Evolutionary conservation across 2,113 vertebrate genomes (phyloP), one percentile per base, ranked within the genome.

Genomic region (Oreochromis aureus): DNA sequence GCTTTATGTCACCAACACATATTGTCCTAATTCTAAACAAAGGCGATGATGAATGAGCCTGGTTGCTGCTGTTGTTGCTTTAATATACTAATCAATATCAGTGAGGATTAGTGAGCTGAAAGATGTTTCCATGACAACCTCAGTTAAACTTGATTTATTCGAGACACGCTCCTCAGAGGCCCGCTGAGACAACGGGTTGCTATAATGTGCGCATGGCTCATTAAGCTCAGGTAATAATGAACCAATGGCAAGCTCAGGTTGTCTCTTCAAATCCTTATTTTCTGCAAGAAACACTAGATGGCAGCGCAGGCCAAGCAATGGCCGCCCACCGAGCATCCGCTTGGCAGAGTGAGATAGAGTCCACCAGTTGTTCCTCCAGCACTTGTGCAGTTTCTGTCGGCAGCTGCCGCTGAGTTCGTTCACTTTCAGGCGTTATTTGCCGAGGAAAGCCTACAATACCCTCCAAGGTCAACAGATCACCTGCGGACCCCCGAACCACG

Each of bases 91-190:
- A 54, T 12, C 34, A 41, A 22, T 10, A 83, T 41, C 39, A 51
- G 32, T 79, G 6, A 82, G 61, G n/a, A 34, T 19, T 22, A 39
- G 18, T 7, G 41, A 46, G 22, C 44, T 84, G n/a, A 71, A 73
- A 83, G 58, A 76, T 19, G 34, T 90, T 63, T 76, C 85, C 78
- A 86, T 78, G 80, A 61, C 13, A 84, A 87, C 81, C 44, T 53
- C 18, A 84, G 27, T 89, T 85, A 92, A 89, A 86, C 71, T 59
- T 84, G 73, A 87, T 88, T 63, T 83, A 88, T 87, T 88, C 63
- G 32, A 41, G 73, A 41, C 84, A 80, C 51, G 73, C 66, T 81
- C 51, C 41, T 58, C n/a, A 55, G 34, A 88, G 16, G 48, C 53
- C 73, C 15, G 18, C 41, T 5, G 84, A 78, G 86, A 89, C 78